phyloP scores from a whole-genome alignment of 2,888 invertebrate genomes.

The Copidosoma aretas region DNA sequence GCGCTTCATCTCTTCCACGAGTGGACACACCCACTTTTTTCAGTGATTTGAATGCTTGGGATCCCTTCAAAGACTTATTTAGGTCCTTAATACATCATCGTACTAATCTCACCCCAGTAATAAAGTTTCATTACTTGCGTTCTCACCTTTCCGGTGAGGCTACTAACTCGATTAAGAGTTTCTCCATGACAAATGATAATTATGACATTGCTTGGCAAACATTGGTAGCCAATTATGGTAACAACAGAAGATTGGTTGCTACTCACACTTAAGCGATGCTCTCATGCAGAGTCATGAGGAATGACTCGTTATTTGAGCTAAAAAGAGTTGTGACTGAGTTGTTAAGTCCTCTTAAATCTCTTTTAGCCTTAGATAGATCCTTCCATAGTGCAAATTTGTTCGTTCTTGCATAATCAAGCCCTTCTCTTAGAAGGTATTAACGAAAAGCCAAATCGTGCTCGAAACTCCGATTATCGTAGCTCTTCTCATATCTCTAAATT shows the following conservation, averaged over 20 bases:
- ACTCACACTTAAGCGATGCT: not conserved
- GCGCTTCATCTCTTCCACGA: too few species aligned
- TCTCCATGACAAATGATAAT: not conserved
- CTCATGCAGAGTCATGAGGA: not conserved
- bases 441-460: too few species aligned
- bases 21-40: too few species aligned
- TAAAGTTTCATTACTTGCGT: constrained; percentile 1
- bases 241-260: not conserved
- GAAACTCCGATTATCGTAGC: too few species aligned
- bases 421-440: too few species aligned
- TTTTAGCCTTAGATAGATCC: not conserved
- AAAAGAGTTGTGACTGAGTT: not conserved
- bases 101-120: not conserved
- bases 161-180: not conserved
- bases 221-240: not conserved
- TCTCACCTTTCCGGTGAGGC: not conserved
- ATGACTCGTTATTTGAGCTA: not conserved
- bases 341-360: not conserved
- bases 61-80: not conserved
- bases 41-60: not conserved
- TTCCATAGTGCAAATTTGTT: too few species aligned
- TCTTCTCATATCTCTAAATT: too few species aligned
- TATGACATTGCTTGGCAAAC: not conserved
- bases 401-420: too few species aligned
- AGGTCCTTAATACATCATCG: not conserved